phyloP scores from a whole-genome alignment of 1,140 invertebrate species.

The Drosophila athabasca region DNA sequence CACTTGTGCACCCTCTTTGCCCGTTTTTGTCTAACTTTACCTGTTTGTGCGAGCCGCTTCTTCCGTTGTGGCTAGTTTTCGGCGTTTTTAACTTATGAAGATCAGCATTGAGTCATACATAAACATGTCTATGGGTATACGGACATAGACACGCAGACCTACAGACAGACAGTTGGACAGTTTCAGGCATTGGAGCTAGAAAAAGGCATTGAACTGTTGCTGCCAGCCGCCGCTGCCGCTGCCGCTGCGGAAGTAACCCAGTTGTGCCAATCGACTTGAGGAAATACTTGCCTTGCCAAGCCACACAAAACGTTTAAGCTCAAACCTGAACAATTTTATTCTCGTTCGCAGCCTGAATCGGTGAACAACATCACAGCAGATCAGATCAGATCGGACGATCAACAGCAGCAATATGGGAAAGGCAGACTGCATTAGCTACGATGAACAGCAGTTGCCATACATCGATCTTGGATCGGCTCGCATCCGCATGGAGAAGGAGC shows the following conservation, averaged over 20 bases:
- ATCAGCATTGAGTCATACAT: constrained; percentile 70
- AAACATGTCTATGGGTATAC: neutral
- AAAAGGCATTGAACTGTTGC: constrained; percentile 32
- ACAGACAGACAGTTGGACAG: constrained; percentile 8
- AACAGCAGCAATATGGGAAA: constrained; percentile 62
- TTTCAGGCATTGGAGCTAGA: constrained; percentile 62
- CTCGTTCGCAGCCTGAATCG: constrained; percentile 62
- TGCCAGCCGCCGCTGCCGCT: neutral
- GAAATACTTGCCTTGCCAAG: constrained; percentile 54
- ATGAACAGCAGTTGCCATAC: constrained; percentile 84
- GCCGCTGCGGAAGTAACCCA: constrained; percentile 68
- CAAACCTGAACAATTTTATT: constrained; percentile 59
- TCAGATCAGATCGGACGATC: constrained; percentile 1
- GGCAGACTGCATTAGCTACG: constrained; percentile 83
- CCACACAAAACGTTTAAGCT: constrained; percentile 49
- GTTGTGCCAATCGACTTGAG: constrained; percentile 54
- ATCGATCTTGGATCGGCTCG: constrained; percentile 84
- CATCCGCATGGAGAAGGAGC: constrained; percentile 85
- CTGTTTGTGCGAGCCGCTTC: constrained; percentile 37
- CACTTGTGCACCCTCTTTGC: neutral
- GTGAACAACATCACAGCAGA: constrained; percentile 41
- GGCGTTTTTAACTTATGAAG: constrained; percentile 58
- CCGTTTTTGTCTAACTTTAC: constrained; percentile 10
- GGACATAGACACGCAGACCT: neutral
- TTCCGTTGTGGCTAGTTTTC: constrained; percentile 54